phyloP scores from a whole-genome alignment of 2,888 invertebrate genomes.

The Pardosa pseudoannulata region DNA sequence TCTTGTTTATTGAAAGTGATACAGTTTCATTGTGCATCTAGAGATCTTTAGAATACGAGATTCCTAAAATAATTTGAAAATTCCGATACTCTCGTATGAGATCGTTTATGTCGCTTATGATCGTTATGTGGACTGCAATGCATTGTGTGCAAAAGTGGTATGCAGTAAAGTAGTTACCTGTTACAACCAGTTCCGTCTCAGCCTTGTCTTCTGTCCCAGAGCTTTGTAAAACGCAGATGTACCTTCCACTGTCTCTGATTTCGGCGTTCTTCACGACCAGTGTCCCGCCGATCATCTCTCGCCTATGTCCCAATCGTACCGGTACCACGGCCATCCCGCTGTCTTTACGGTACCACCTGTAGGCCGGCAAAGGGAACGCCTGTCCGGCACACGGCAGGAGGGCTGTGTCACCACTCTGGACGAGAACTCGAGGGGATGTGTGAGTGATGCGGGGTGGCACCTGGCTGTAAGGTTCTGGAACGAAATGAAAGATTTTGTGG shows the following conservation, averaged over 20 bases:
- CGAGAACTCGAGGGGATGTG: slow-evolving; percentile 50
- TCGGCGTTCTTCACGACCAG: slow-evolving; percentile 68
- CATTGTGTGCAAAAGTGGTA: too few relatives aligned
- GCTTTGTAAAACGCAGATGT: slow-evolving; percentile 72
- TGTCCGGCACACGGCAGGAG: slow-evolving; percentile 78
- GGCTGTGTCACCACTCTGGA: slow-evolving; percentile 75
- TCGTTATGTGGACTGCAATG: too few relatives aligned
- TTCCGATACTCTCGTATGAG: too few relatives aligned
- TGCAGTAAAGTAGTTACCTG: too few relatives aligned
- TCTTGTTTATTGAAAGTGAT: too few relatives aligned
- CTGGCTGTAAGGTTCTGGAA: slow-evolving; percentile 72
- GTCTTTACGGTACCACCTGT: slow-evolving; percentile 76
- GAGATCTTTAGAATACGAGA: too few relatives aligned
- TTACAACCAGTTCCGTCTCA: slow-evolving; percentile 72
- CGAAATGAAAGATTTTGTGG: too few relatives aligned
- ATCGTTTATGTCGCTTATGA: too few relatives aligned
- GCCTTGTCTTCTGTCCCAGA: slow-evolving; percentile 69
- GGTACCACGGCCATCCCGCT: slow-evolving; percentile 21
- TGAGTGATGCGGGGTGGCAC: slow-evolving; percentile 71
- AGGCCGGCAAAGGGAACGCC: slow-evolving; percentile 77
- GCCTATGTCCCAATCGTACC: slow-evolving; percentile 50
- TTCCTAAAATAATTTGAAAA: too few relatives aligned
- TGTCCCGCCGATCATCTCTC: slow-evolving; percentile 69
- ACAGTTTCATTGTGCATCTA: too few relatives aligned
- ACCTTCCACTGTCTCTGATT: slow-evolving; percentile 71